Base-by-base conservation (phyloP, 2,113 vertebrate species). In the Microtus oregoni region DNA sequence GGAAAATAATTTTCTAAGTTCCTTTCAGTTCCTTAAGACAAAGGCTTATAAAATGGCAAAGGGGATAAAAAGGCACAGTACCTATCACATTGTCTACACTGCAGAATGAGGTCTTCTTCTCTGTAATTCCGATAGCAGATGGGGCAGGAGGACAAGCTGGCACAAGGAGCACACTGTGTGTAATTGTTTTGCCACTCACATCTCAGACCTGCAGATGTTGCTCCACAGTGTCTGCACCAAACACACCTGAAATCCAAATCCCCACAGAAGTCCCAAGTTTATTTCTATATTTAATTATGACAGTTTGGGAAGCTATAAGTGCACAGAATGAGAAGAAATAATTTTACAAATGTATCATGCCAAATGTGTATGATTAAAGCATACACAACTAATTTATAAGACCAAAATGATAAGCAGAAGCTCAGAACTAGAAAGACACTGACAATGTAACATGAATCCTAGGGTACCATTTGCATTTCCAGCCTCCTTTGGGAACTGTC, bases 161-260 rank as follows among this genome's bases (percentile, higher is more conserved):
- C 98, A 41, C 99, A 99, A 1, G 99, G 99, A 0, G 99, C 99
- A n/a, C 99, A 99, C 93, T 99, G 99, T 0, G 99, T 99, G 98
- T 99, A 99, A 98, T 99, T 99, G 95, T 99, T 99, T 97, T 99
- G 99, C 99, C 99, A 99, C 92, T 99, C 99, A 88, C 99, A 99
- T 94, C 98, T 98, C 94, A 99, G 97, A 28, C 99, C 99, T 0
- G 99, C 99, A 22, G 99, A 99, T 28, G 99, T 98, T 86, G 99
- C 99, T 96, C 99, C 99, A 97, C 99, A 99, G 94, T 99, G 99
- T 30, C 99, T 98, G 95, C 99, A 99, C 98, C 99, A 99, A 91
- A 99, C 99, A 97, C 99, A 99, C 99, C 99, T 99, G 96, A 26
- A 98, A 97, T 88, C 96, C 79, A 97, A 93, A 52, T n/a, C 63